A percentile compares a stretch with the other conserved stretches of the same genome.
phyloP scores from a whole-genome alignment of 2,888 invertebrate species.

The Corythucha ciliata region DNA sequence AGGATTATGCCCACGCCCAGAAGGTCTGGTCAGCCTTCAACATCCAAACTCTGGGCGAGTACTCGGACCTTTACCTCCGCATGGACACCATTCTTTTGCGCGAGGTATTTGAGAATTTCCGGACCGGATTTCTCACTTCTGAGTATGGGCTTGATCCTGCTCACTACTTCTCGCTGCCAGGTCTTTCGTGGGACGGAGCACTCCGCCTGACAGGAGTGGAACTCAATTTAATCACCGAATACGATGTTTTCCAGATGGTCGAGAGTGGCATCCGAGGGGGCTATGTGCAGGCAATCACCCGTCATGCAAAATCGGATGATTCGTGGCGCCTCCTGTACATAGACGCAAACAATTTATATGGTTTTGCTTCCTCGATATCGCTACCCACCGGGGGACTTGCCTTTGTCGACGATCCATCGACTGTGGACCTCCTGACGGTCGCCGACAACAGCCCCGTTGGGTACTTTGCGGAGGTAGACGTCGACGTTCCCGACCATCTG shows the following conservation, averaged over 20 bases:
- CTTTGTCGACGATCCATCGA: constrained; percentile 22
- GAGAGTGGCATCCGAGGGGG: constrained; percentile 27
- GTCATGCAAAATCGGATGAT: constrained; percentile 8
- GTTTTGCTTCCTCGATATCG: constrained; percentile 1
- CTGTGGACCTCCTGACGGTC: too few species aligned
- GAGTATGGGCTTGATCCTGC: constrained; percentile 23
- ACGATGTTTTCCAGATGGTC: constrained; percentile 25
- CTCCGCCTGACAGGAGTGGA: constrained; percentile 21
- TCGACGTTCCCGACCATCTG: constrained; percentile 22
- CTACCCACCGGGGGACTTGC: constrained; percentile 1
- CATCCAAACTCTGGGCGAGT: constrained; percentile 38
- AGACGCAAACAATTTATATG: constrained; percentile 26
- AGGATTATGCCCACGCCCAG: constrained; percentile 39
- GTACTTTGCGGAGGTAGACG: constrained; percentile 24
- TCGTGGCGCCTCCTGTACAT: neutral
- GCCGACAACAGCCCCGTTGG: constrained; percentile 16
- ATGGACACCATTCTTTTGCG: constrained; percentile 20
- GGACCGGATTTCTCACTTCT: constrained; percentile 18
- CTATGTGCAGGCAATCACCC: too few species aligned
- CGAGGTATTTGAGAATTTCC: constrained; percentile 30
- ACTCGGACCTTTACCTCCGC: constrained; percentile 30
- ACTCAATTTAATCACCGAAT: constrained; percentile 26
- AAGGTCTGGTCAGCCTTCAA: constrained; percentile 39
- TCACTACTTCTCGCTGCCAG: constrained; percentile 22
- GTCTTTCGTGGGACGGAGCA: constrained; percentile 10